Percentiles rank a stretch among this genome's conserved stretches.
phyloP scores from a whole-genome alignment of 2,888 invertebrate species.

The Harpalus rufipes region DNA sequence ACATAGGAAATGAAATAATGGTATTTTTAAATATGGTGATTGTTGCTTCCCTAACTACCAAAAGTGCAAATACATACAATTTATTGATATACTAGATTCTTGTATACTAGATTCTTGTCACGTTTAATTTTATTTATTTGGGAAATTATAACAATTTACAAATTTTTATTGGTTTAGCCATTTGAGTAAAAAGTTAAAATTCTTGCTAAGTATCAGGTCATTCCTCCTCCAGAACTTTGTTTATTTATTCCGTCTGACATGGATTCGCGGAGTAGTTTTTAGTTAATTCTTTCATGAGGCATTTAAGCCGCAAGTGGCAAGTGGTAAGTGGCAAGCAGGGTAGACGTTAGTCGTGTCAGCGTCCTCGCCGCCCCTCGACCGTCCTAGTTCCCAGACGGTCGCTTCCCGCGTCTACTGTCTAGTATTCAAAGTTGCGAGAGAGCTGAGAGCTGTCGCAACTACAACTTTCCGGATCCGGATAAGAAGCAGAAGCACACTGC shows the following conservation, averaged over 20 bases:
- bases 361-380: slow-evolving; percentile 1
- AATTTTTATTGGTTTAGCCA: not conserved
- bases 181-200: not conserved
- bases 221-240: not conserved
- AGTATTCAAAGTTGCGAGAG: slow-evolving; percentile 32
- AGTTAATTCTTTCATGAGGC: not conserved
- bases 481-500: slow-evolving; percentile 11
- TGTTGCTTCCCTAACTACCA: too few species aligned
- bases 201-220: not conserved
- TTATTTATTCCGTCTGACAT: slow-evolving; percentile 2
- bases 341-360: slow-evolving; percentile 34
- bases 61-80: too few species aligned
- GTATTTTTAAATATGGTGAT: too few species aligned
- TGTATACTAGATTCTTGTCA: too few species aligned
- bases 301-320: slow-evolving; percentile 28
- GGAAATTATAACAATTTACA: not conserved
- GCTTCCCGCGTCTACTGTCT: slow-evolving; percentile 12
- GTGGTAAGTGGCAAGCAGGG: not conserved
- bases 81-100: too few species aligned
- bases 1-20: too few species aligned
- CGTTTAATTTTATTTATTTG: too few species aligned
- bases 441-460: slow-evolving; percentile 38
- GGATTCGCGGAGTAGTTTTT: not conserved
- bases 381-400: slow-evolving; percentile 21
- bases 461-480: slow-evolving; percentile 41